Base-by-base conservation (phyloP, 2,888 invertebrate genomes). In the Phoenoteleia sp. region DNA sequence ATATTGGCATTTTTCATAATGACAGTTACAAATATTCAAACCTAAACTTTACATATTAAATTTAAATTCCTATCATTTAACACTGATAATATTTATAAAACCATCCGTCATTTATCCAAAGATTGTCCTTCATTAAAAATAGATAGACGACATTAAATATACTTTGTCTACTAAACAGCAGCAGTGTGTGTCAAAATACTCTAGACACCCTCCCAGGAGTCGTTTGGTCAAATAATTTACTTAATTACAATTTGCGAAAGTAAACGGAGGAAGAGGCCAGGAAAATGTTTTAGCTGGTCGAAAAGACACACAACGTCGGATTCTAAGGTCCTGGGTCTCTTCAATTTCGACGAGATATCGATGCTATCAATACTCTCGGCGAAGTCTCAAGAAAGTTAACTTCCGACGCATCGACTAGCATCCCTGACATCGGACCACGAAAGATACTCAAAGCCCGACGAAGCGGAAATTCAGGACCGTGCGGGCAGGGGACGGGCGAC, bases 351-450 rank as follows among this genome's bases (percentile, higher is more conserved):
- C 45, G 27, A 71, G 79, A 71, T 79, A 82, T 82, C 71, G 80
- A 80, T 82, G 67, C 58, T 72, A 76, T 81, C 76, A 67, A 84
- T 84, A 84, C 60, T 62, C 13, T 15, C 33, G 15, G 15, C 36
- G 25, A 83, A 83, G 83, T 83, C 69, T 25, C 39, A 83, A 83
- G 79, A 79, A 79, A 77, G 67, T 74, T 79, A 67, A 77, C 66
- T 83, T 83, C 56, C 82, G 69, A 76, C 66, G 72, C 82, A 77
- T 81, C 62, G 42, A 36, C 39, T 66, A 47, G 42, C 45, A 49
- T 60, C 29, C n/a, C 52, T 29, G 47, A 72, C 58, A 29, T 74
- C 54, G 77, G 67, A 67, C 77, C 74, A 45, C 64, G 45, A 58
- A 72, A 83, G 77, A 74, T 77, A 77, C 83, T 77, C 74, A 62